Evolutionary conservation across 2,888 invertebrate species (phyloP).

Genomic region (Fragum sueziense): DNA sequence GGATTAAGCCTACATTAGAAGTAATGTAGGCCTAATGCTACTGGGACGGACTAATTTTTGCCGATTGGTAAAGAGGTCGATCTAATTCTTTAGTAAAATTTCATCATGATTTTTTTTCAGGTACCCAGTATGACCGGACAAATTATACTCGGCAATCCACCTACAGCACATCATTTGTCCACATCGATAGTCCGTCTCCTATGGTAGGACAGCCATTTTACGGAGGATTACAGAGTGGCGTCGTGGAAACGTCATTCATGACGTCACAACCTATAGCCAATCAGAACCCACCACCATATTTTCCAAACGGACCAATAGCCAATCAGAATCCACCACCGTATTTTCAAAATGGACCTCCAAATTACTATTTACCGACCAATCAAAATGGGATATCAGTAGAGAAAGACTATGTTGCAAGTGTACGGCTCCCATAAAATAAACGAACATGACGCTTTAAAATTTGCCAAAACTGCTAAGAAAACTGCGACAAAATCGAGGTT

Average conservation of each 20-base stretch:
- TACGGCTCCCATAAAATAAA: background rate
- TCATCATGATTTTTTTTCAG: no score
- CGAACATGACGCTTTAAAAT: no score
- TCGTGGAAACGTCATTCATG: background rate
- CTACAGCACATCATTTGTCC: background rate
- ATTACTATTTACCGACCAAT: no score
- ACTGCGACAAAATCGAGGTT: no score
- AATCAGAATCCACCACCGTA: background rate
- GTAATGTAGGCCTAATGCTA: no score
- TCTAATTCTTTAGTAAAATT: no score
- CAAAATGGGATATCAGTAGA: background rate
- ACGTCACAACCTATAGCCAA: background rate
- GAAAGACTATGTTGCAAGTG: background rate
- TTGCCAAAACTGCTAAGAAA: no score
- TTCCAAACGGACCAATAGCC: background rate
- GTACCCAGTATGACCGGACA: no score
- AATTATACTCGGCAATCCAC: background rate
- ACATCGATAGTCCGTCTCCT: background rate
- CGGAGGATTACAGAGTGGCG: background rate
- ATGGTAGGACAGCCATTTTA: background rate
- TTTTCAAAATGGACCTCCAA: no score
- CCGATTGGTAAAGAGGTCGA: no score
- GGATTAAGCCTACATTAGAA: no score
- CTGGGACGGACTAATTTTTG: no score
- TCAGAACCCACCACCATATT: background rate